Base-by-base conservation (phyloP, 2,888 invertebrate genomes). In the Hypena proboscidalis region DNA sequence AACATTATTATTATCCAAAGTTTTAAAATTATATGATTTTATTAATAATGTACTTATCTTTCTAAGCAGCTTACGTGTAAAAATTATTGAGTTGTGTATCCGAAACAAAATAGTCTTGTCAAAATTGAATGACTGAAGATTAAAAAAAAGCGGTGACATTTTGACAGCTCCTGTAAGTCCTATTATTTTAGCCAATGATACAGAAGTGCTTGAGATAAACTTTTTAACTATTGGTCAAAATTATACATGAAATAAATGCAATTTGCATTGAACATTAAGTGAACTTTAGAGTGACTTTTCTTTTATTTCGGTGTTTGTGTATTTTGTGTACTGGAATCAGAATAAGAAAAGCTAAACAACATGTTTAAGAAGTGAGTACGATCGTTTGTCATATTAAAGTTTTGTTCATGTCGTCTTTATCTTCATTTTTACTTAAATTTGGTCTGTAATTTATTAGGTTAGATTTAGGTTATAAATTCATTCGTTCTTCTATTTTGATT, bases 321-420 rank as follows among this genome's bases (percentile, higher is more conserved):
- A 15, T 26, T 27, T 33, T 31, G 52, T 61, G 52, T 29, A 26
- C 22, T 40, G 17, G 5, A 1, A 15, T 29, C 23, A 15, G 25
- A n/a, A 8, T 4, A 55, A 31, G 27, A 9, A 15, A 35, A 42
- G 37, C 39, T 23, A 34, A 23, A 6, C 70, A 83, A 58, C 54
- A 91, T 91, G 91, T 91, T 91, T 52, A 91, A 91, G 70, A 91
- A 91, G 91, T 91, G 72, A 90, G 91, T 91, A 3, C 4, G 31
- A 20, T 11, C 8, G 2, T 33, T 6, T 7, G 0, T 13, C 5
- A 2, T n/a, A 26, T 10, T 32, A 9, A n/a, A n/a, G n/a, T n/a
- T 9, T 17, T 2, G 7, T 22, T 23, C 1, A n/a, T 30, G 13
- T 5, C 10, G 5, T 4, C n/a, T 29, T 1, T 10, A 4, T 11